These are phyloP conservation scores for Micrastur ruficollis DNA, from an alignment of 2,797 vertebrate species.

Conservation along the genomic window DNA sequence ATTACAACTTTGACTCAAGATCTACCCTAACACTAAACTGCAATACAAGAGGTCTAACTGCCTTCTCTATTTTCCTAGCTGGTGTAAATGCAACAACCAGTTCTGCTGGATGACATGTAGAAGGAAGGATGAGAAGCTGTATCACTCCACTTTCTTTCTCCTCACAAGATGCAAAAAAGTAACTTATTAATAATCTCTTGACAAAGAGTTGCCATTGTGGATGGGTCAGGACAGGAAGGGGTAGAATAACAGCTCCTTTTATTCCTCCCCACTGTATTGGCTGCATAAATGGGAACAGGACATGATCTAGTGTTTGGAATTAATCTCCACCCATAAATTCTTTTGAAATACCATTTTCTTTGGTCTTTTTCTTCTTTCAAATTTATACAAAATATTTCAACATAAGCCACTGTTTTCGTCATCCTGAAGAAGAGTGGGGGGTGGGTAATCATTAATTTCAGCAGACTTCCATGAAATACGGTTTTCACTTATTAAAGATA, in stretches of 20 bases:
- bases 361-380: neutral
- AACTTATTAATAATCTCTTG: neutral
- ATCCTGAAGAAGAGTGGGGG: neutral
- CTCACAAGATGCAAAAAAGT: neutral
- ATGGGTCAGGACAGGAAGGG: neutral
- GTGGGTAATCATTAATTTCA: neutral
- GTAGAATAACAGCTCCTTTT: neutral
- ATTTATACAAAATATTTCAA: slow-evolving; percentile 7
- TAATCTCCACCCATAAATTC: neutral
- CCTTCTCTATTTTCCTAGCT: neutral
- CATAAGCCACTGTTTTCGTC: neutral
- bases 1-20: neutral
- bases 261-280: neutral
- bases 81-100: neutral
- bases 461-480: neutral
- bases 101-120: neutral
- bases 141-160: neutral
- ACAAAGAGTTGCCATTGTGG: neutral
- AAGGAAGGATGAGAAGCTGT: neutral
- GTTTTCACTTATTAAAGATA: neutral
- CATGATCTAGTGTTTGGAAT: neutral
- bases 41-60: neutral
- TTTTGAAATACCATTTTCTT: neutral
- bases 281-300: neutral
- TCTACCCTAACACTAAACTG: neutral